Evolutionary conservation across 2,113 vertebrate genomes (phyloP).

Genomic region (Junco hyemalis): DNA sequence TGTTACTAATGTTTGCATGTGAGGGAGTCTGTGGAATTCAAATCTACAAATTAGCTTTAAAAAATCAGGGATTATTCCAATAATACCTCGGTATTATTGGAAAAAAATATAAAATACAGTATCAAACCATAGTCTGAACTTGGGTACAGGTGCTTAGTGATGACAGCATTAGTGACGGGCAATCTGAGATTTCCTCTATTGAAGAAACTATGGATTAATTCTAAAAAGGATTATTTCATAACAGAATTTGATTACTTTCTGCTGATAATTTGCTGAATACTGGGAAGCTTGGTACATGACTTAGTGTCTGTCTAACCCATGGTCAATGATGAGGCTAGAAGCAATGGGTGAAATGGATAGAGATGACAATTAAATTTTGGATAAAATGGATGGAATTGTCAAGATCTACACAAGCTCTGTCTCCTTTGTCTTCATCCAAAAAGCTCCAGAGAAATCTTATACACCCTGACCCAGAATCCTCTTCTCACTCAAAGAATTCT

Average conservation of each 20-base stretch:
- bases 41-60: not conserved
- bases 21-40: slow-evolving; percentile 1
- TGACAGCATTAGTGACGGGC: not conserved
- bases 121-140: not conserved
- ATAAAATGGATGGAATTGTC: not conserved
- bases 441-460: not conserved
- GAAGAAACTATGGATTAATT: not conserved
- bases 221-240: not conserved
- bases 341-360: not conserved
- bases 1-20: not conserved
- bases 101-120: not conserved
- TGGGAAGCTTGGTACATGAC: not conserved
- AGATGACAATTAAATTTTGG: not conserved
- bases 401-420: not conserved
- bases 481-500: not conserved
- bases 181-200: not conserved
- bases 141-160: not conserved
- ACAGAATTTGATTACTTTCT: not conserved
- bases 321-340: not conserved
- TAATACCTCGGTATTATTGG: not conserved
- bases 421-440: not conserved
- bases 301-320: not conserved
- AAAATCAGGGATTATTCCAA: not conserved
- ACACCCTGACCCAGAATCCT: not conserved
- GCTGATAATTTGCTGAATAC: not conserved